Conservation (phyloP, 2,888 invertebrate genomes). For the Perizoma flavofasciatum region DNA sequence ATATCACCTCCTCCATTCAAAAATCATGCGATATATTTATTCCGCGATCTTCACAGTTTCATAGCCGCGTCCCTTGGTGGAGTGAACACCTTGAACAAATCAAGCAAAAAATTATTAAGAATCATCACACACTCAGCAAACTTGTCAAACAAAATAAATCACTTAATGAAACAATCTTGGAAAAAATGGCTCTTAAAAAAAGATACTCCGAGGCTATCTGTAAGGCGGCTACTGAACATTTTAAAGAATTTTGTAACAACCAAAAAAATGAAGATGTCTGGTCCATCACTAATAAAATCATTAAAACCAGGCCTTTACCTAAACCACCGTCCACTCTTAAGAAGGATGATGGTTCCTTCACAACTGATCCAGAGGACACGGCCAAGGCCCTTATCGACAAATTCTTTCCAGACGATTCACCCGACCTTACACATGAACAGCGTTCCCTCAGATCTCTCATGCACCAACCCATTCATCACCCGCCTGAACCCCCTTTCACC, state of each 20-base stretch:
- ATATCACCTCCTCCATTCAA: slow-evolving; percentile 1
- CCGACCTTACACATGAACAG: neutral
- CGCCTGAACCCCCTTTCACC: slow-evolving; percentile 23
- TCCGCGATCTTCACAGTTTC: neutral
- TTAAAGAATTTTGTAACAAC: slow-evolving; percentile 35
- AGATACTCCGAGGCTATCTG: slow-evolving; percentile 7
- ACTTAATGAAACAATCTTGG: neutral
- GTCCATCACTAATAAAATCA: slow-evolving; percentile 35
- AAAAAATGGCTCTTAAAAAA: slow-evolving; percentile 16
- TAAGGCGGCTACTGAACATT: slow-evolving; percentile 23
- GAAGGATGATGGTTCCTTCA: slow-evolving; percentile 15
- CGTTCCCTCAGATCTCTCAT: neutral
- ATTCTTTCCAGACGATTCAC: neutral
- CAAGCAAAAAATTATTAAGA: neutral
- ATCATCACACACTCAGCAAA: slow-evolving; percentile 15
- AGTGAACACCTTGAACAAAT: neutral
- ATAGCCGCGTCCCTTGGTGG: slow-evolving; percentile 12
- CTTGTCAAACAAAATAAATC: neutral
- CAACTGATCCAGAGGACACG: slow-evolving; percentile 19
- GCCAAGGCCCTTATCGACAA: slow-evolving; percentile 6
- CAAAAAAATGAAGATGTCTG: slow-evolving; percentile 39
- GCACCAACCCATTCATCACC: slow-evolving; percentile 5
- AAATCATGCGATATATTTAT: neutral
- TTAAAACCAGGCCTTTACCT: slow-evolving; percentile 21
- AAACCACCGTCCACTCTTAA: slow-evolving; percentile 33